These are phyloP conservation scores for Acyrthosiphon pisum DNA, from an alignment of 1,140 invertebrate genomes.

Conservation along the genomic window DNA sequence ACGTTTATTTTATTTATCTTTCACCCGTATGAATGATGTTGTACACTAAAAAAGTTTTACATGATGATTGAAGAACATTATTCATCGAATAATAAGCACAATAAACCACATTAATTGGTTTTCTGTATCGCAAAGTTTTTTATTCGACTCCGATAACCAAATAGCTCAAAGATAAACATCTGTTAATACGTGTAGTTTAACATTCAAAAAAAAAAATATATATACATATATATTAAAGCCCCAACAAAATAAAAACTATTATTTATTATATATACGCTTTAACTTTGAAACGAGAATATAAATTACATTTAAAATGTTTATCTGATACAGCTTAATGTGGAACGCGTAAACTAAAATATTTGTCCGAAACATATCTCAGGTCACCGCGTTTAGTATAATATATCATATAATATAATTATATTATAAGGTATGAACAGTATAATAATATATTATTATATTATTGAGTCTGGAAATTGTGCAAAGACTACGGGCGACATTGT, in stretches of 20 bases:
- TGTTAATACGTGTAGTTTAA: neutral
- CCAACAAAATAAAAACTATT: neutral
- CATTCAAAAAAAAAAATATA: neutral
- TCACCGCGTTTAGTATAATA: neutral
- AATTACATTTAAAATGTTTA: constrained; percentile 17
- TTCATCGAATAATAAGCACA: neutral
- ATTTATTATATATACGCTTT: neutral
- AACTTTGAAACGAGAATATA: neutral
- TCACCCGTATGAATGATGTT: constrained; percentile 2
- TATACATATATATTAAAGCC: too few species aligned
- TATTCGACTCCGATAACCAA: neutral
- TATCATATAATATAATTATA: neutral
- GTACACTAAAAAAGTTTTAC: neutral
- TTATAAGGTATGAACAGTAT: neutral
- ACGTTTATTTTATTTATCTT: neutral
- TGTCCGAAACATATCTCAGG: neutral
- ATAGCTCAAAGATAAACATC: constrained; percentile 17
- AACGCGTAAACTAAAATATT: neutral
- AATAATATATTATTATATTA: neutral
- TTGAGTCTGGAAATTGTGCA: neutral
- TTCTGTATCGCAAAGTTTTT: constrained; percentile 5
- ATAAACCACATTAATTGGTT: neutral
- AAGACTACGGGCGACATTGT: neutral
- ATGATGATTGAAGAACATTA: neutral
- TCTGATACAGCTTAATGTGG: neutral